Evolutionary conservation across 2,113 vertebrate species (phyloP), one percentile per base, ranked within the genome.

Genomic region (Lophius piscatorius): DNA sequence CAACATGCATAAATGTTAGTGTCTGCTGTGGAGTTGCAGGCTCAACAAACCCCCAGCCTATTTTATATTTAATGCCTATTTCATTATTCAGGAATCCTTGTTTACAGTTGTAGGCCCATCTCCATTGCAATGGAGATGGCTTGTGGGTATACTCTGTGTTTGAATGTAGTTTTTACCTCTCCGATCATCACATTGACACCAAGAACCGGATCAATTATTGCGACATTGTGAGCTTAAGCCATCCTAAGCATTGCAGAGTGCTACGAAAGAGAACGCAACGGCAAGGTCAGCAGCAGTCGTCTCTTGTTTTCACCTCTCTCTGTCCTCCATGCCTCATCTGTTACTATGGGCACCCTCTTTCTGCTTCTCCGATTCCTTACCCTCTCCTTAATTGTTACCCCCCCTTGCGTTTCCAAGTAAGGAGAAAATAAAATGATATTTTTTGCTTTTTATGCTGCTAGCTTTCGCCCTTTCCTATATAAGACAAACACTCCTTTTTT

Each of bases 51-150:
- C 72, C 61, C 68, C 49, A 3, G 9, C 48, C 68, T 80, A 5
- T 57, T 87, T 81, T 67, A 85, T 84, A 82, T 85, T 87, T 88
- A 76, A 88, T 87, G 70, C 24, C 20, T 42, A 34, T 68, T 82
- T 81, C 73, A 85, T 85, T 84, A 83, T 89, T 87, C 68, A 85
- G 59, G 17, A 29, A 57, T 11, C 36, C 73, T 60, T 82, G 78
- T 82, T 79, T 83, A 57, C 59, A 71, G 58, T 63, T 61, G 49
- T 70, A 62, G 51, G 61, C 54, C 44, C 16, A 2, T 70, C 74
- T 82, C 59, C 16, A 38, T 54, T 65, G 71, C 78, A 65, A 28
- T 21, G 23, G 42, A 59, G 38, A 64, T 6, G 23, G 33, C 48
- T 44, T 38, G 56, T 48, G 62, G 24, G 34, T 28, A 21, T 38